phyloP scores from a whole-genome alignment of 1,140 invertebrate species.

The Augochlora pura region DNA sequence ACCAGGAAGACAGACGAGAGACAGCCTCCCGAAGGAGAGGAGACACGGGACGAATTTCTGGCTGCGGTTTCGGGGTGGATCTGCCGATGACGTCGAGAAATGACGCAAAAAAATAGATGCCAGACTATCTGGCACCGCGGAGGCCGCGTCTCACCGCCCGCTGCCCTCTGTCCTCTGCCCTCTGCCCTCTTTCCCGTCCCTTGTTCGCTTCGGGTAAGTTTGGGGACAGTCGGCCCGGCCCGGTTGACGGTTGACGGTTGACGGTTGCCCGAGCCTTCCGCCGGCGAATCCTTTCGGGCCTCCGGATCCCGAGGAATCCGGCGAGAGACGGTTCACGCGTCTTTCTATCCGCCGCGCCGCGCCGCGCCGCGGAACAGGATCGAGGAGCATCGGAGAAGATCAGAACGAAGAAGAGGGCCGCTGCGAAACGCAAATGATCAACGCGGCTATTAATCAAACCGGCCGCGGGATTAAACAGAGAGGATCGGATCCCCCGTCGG shows the following conservation, averaged over 20 bases:
- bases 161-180: constrained; percentile 38
- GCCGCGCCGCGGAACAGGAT: too few species aligned
- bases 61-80: constrained; percentile 67
- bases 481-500: not conserved
- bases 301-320: not conserved
- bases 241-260: not conserved
- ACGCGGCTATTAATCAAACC: constrained; percentile 2
- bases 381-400: not conserved
- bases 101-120: constrained; percentile 76
- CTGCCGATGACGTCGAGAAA: constrained; percentile 79
- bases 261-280: not conserved
- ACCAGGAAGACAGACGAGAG: constrained; percentile 65
- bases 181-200: constrained; percentile 43
- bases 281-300: not conserved
- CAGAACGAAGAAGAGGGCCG: not conserved
- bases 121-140: constrained; percentile 73
- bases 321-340: not conserved
- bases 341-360: too few species aligned
- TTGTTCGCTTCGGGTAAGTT: not conserved
- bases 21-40: constrained; percentile 55
- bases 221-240: not conserved
- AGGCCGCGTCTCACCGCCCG: constrained; percentile 10
- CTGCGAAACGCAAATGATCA: constrained; percentile 28
- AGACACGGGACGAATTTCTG: constrained; percentile 70
- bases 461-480: constrained; percentile 29